Base-by-base conservation (phyloP, 2,888 invertebrate genomes). In the Drosophila kuntzei region DNA sequence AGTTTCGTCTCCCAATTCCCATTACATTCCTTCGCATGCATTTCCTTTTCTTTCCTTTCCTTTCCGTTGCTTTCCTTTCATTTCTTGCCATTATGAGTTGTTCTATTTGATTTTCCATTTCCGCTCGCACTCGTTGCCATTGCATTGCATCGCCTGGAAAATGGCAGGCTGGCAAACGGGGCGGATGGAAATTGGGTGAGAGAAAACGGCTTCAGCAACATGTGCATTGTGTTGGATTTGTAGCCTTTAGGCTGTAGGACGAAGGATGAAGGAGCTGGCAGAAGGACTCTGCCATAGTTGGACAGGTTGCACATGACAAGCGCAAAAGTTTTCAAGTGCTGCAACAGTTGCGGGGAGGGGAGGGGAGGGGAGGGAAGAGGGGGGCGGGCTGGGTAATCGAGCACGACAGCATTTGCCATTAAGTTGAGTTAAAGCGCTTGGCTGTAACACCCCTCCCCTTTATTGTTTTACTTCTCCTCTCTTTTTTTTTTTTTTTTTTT, bases 281-380 rank as follows among this genome's bases (percentile, higher is more conserved):
- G 62, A 32, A 74, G 68, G 72, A 68, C 70, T 67, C 71, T 60
- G 74, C 60, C 61, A 82, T 72, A 77, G 79, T 85, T 77, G 79
- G 85, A 78, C 85, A 83, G 85, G 85, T 83, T 83, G 77, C 85
- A 82, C 85, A 85, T 85, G 82, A 79, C 82, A 79, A 82, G 85
- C 75, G 69, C 51, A 81, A 79, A 85, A 85, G 65, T 83, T 83
- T 77, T 82, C 82, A 70, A 83, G 82, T 77, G 66, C 57, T 81
- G 79, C 71, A 71, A 29, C 55, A 32, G 32, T 9, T 44, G 34
- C 9, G 16, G 43, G 1, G 1, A 14, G 32, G 46, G 29, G 22
- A 18, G 25, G 16, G 32, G 9, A 9, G 39, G 8, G 20, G 14
- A 16, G 20, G 20, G 7, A 12, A 12, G 14, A 46, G 22, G 20